phyloP scores from a whole-genome alignment of 2,797 vertebrate species.

The Pseudochirops corinnae region DNA sequence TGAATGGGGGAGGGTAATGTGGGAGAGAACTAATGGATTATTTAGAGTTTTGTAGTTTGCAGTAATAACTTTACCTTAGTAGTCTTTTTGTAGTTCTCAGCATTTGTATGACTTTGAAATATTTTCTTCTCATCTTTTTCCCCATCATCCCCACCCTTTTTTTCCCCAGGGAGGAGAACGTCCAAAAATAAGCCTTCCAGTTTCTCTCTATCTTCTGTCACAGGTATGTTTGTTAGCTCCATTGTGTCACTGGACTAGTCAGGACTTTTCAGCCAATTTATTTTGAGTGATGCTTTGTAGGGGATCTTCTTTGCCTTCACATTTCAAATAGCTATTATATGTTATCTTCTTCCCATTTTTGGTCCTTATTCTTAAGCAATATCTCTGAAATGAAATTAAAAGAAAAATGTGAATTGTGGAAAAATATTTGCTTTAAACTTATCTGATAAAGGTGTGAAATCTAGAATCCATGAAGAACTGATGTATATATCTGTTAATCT shows the following conservation, averaged over 20 bases:
- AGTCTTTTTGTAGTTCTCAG: neutral
- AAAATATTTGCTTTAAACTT: neutral
- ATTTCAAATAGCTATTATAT: neutral
- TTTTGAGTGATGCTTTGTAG: neutral
- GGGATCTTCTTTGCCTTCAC: neutral
- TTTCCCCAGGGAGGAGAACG: constrained; percentile 90
- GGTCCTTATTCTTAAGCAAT: neutral
- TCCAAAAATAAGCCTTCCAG: constrained; percentile 95
- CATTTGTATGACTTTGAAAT: constrained; percentile 37
- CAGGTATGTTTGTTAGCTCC: constrained; percentile 88
- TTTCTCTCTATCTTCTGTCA: constrained; percentile 97
- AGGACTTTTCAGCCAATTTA: neutral
- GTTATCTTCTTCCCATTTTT: neutral
- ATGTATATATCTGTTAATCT: neutral
- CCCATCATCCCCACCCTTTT: neutral
- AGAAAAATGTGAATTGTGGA: neutral
- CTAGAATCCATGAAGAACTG: neutral
- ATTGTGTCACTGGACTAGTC: neutral
- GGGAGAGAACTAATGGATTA: neutral
- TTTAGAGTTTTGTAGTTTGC: neutral
- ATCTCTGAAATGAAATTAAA: constrained; percentile 13
- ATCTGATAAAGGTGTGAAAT: neutral
- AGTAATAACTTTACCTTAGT: constrained; percentile 17
- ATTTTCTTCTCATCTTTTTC: constrained; percentile 41
- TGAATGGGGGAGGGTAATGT: neutral